A percentile compares a stretch with the other conserved stretches of the same genome.
phyloP scores from a whole-genome alignment of 2,113 vertebrate species.

The Mirza zaza region DNA sequence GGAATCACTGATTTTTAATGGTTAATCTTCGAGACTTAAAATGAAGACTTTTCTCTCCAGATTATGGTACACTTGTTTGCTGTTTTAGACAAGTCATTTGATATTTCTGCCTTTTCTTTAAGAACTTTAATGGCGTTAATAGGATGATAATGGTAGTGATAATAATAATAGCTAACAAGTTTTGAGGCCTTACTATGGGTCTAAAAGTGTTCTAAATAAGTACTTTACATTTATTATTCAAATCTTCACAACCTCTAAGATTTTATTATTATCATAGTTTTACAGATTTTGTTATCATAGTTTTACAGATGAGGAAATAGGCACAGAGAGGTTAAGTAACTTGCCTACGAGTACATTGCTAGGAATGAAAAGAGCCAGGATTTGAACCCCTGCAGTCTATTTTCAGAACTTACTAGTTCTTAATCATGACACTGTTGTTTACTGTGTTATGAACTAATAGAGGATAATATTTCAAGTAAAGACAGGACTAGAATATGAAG shows the following conservation, averaged over 20 bases:
- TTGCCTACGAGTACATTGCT: neutral
- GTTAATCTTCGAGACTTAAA: conserved; percentile 1
- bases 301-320: conserved; percentile 29
- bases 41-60: neutral
- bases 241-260: neutral
- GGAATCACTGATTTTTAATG: conserved; percentile 51
- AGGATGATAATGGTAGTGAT: neutral
- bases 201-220: neutral
- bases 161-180: conserved; percentile 35
- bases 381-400: conserved; percentile 34
- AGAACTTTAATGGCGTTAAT: neutral
- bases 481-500: conserved; percentile 35
- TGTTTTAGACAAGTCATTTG: conserved; percentile 44
- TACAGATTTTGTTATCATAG: conserved; percentile 28
- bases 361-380: conserved; percentile 32
- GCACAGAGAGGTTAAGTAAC: conserved; percentile 28
- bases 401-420: conserved; percentile 46
- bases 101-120: neutral
- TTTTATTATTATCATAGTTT: conserved; percentile 32
- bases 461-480: conserved; percentile 48
- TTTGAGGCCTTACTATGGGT: conserved; percentile 6
- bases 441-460: conserved; percentile 44
- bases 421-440: conserved; percentile 49
- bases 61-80: conserved; percentile 43
- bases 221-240: conserved; percentile 12